Conservation (phyloP, 2,113 vertebrate species). For the Eonycteris spelaea region DNA sequence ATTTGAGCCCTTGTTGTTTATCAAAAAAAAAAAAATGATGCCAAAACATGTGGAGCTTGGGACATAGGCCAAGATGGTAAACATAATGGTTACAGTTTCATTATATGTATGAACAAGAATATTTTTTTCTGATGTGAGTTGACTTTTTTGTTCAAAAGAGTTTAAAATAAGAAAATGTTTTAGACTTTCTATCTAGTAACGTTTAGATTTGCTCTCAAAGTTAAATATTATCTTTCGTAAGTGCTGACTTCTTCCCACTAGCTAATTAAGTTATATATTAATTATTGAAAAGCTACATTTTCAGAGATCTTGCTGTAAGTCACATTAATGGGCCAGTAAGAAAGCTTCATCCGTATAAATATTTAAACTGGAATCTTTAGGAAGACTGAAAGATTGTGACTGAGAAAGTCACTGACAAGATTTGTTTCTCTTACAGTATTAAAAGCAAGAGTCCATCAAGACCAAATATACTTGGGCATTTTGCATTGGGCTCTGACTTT, state of each 20-base stretch:
- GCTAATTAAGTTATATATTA: not conserved
- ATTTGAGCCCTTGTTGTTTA: slow-evolving; percentile 50
- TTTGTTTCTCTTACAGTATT: not conserved
- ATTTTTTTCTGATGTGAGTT: slow-evolving; percentile 18
- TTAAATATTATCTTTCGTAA: not conserved
- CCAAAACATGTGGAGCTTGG: slow-evolving; percentile 50
- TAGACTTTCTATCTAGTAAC: not conserved
- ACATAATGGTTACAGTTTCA: slow-evolving; percentile 64
- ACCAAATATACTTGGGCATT: not conserved
- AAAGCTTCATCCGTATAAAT: not conserved
- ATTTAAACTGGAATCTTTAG: not conserved
- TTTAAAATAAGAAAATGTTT: slow-evolving; percentile 46
- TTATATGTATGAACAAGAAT: slow-evolving; percentile 37
- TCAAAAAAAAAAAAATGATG: slow-evolving; percentile 31
- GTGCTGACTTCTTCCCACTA: not conserved
- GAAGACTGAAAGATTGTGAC: not conserved
- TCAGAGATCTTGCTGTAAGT: not conserved
- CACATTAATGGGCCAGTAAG: not conserved
- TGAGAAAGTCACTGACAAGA: not conserved
- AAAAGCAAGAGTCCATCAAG: not conserved
- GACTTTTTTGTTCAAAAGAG: slow-evolving; percentile 49
- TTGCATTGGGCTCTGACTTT: not conserved
- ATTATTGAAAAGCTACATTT: not conserved
- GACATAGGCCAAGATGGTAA: slow-evolving; percentile 59
- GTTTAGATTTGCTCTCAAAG: not conserved